phyloP scores from a whole-genome alignment of 2,113 vertebrate genomes.

The Illadopsis cleaveri region DNA sequence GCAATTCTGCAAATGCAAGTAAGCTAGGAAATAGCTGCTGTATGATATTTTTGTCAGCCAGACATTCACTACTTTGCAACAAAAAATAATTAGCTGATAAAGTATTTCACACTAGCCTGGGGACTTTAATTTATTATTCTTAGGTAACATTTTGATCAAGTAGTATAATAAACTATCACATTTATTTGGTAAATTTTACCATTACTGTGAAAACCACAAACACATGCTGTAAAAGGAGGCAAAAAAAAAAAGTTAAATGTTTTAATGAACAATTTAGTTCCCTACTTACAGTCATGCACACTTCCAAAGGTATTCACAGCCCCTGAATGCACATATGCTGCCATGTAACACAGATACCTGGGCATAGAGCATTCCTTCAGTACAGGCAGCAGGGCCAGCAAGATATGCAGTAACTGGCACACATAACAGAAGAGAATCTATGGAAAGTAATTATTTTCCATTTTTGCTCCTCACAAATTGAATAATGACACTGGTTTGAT shows the following conservation, averaged over 20 bases:
- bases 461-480: background rate
- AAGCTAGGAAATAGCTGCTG: background rate
- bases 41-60: background rate
- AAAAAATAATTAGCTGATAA: background rate
- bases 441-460: background rate
- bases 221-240: background rate
- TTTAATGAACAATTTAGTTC: background rate
- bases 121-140: background rate
- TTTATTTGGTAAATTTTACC: background rate
- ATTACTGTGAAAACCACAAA: background rate
- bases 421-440: background rate
- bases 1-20: background rate
- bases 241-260: background rate
- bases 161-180: background rate
- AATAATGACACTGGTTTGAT: slow-evolving; percentile 15
- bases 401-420: background rate
- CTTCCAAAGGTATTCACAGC: background rate
- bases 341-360: background rate
- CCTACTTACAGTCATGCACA: background rate
- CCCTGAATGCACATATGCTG: background rate
- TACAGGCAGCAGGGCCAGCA: background rate
- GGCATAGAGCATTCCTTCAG: background rate
- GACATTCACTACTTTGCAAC: background rate
- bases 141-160: background rate
- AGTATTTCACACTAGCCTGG: background rate